Base-by-base conservation (phyloP, 1,140 invertebrate species). In the Zelostemma sp. region DNA sequence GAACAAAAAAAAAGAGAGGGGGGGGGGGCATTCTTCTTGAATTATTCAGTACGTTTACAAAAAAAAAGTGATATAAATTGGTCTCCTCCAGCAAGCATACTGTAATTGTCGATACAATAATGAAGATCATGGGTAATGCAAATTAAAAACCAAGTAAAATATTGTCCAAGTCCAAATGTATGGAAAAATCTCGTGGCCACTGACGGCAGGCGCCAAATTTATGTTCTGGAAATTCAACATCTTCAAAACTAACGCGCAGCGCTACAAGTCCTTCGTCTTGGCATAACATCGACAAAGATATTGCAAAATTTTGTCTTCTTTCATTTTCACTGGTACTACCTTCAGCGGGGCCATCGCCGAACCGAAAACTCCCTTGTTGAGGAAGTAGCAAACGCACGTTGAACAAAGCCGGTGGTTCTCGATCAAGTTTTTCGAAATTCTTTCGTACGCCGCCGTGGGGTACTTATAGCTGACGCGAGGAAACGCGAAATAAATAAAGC, bases 391-490 rank as follows among this genome's bases (percentile, higher is more conserved):
- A 43, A 43, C 11, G 14, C 5, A 11, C 14, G 17, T 17, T 16
- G 14, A 15, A 2, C 1, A 43, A 14, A 43, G 14, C 1, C 15
- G 5, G 3, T 6, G 6, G n/a, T 43, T 43, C 6, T 1, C 2
- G 11, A 89, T 68, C 0, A 85, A 85, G 0, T 78, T 57, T 18
- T 85, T 76, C 31, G 80, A 62, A 17, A 90, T 80, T 72, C 86
- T 88, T 68, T 81, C 79, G 51, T 89, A 78, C 9, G 87, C 66
- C 14, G 77, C 73, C 64, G 84, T 70, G 0, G 86, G 80, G 53
- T 88, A 80, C 0, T 70, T 77, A 14, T 86, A 80, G 61, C 86
- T 85, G 28, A 88, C 83, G 54, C 82, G 80, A 0, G 87, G 88
- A 6, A 89, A 59, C 2, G 86, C 73, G 68, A 87, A 89, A n/a